Conservation (phyloP, 2,113 vertebrate genomes). For the Pedionomus torquatus region DNA sequence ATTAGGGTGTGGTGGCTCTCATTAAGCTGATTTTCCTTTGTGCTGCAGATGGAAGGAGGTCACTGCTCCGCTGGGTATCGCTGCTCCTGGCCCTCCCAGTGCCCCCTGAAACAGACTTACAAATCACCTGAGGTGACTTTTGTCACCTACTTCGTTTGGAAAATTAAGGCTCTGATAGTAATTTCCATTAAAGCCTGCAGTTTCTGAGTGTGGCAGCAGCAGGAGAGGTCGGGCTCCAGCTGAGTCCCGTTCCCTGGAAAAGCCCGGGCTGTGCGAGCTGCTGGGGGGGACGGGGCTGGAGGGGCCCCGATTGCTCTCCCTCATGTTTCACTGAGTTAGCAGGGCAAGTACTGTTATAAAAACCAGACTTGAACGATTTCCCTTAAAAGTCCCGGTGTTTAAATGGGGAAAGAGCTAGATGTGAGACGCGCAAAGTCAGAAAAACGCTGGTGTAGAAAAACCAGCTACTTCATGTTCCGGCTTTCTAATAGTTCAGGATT, state of each 20-base stretch:
- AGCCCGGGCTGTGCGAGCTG: accelerated
- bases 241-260: background rate
- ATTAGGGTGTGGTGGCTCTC: background rate
- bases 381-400: background rate
- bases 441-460: background rate
- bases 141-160: background rate
- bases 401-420: background rate
- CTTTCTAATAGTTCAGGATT: background rate
- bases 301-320: background rate
- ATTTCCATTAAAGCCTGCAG: background rate
- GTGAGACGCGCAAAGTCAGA: background rate
- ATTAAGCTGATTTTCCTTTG: background rate
- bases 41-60: background rate
- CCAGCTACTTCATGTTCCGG: background rate
- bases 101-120: too few species aligned
- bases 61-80: background rate
- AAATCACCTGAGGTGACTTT: accelerated
- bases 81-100: background rate
- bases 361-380: background rate
- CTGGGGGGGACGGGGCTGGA: background rate
- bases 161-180: background rate
- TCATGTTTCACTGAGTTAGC: background rate
- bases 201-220: background rate
- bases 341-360: background rate
- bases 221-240: background rate